Conservation (phyloP, 2,113 vertebrate genomes). For the Pampusana beccarii region DNA sequence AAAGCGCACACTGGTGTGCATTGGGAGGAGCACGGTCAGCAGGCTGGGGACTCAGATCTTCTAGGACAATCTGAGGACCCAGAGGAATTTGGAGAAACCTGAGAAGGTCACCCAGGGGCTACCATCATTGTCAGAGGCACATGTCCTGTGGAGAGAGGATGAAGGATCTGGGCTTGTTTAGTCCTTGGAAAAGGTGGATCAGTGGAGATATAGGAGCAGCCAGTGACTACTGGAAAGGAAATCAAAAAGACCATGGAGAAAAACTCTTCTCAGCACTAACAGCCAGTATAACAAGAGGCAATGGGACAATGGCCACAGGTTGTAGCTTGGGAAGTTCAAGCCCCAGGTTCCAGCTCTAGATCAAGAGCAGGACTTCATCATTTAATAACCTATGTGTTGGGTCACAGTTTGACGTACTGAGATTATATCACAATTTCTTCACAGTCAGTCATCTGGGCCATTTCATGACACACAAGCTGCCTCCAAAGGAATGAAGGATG, state of each 20-base stretch:
- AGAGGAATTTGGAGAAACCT: background rate
- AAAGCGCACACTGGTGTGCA: background rate
- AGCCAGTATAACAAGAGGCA: background rate
- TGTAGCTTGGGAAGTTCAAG: background rate
- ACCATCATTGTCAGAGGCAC: background rate
- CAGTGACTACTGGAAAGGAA: background rate
- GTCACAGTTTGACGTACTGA: background rate
- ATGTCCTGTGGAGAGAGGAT: background rate
- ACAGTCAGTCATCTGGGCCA: background rate
- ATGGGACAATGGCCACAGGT: fast-evolving
- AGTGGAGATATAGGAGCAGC: background rate
- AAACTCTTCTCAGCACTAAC: background rate
- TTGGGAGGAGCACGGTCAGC: background rate
- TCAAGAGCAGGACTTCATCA: background rate
- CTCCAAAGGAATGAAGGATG: background rate
- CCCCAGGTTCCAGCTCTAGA: background rate
- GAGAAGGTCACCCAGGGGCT: background rate
- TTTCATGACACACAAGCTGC: background rate
- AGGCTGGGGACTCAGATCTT: background rate
- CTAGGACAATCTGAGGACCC: background rate
- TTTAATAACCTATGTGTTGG: background rate
- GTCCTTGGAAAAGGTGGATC: background rate
- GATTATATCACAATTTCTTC: background rate
- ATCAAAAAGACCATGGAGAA: background rate
- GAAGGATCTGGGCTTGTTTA: background rate